A percentile compares a stretch with the other conserved stretches of the same genome.
Evolutionary conservation across 1,140 invertebrate genomes (phyloP).

Genomic region (Pantala flavescens): DNA sequence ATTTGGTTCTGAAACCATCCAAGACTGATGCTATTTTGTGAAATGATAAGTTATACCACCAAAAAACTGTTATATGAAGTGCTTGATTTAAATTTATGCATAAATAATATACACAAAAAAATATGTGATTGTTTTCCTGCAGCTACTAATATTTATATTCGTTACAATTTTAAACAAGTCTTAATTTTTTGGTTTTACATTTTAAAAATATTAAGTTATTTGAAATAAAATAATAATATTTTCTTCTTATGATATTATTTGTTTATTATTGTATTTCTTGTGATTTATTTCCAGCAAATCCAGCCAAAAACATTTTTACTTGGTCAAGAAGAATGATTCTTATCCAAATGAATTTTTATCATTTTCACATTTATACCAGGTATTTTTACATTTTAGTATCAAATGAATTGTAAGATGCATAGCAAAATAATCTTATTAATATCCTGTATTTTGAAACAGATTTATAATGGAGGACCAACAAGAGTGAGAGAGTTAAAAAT

Average conservation of each 20-base stretch:
- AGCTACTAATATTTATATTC: too few species aligned
- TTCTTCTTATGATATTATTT: too few species aligned
- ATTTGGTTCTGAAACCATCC: not conserved
- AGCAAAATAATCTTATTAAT: not conserved
- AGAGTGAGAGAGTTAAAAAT: not conserved
- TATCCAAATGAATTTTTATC: not conserved
- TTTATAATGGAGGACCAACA: not conserved
- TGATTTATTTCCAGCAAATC: conserved; percentile 13
- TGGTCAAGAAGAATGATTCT: not conserved
- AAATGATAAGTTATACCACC: not conserved
- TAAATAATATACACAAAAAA: not conserved
- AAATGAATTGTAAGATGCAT: not conserved
- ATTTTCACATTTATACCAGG: not conserved
- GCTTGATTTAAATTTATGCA: not conserved
- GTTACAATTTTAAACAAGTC: too few species aligned
- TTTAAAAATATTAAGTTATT: too few species aligned
- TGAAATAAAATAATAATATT: too few species aligned
- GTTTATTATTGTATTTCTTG: too few species aligned
- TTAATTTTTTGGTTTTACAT: too few species aligned
- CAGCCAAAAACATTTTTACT: not conserved
- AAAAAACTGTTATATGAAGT: not conserved
- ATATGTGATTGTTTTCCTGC: not conserved
- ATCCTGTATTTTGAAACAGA: not conserved
- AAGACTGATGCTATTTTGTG: too few species aligned
- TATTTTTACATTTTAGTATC: not conserved